phyloP scores from a whole-genome alignment of 1,140 invertebrate species.

The Lasioglossum baleicum region DNA sequence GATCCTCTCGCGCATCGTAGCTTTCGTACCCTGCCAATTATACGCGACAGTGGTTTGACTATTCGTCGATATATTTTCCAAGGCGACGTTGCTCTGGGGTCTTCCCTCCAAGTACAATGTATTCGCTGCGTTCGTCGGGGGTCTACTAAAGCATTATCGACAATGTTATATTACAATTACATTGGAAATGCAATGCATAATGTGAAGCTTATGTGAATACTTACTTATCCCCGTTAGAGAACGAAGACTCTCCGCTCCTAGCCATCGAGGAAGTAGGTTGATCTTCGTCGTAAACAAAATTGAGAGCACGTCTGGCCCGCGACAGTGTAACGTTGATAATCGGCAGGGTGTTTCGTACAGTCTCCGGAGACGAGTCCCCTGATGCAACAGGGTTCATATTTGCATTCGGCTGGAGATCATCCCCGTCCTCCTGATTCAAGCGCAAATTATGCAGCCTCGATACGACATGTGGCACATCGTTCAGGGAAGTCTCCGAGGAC shows the following conservation, averaged over 20 bases:
- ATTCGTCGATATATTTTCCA: constrained; percentile 61
- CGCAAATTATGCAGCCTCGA: constrained; percentile 60
- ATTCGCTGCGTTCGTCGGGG: constrained; percentile 71
- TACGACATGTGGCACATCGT: constrained; percentile 59
- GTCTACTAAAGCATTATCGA: constrained; percentile 58
- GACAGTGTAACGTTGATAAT: constrained; percentile 63
- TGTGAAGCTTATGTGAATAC: background rate
- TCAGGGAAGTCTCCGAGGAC: constrained; percentile 62
- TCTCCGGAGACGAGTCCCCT: constrained; percentile 37
- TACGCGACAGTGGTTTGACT: constrained; percentile 71
- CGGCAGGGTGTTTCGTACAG: constrained; percentile 67
- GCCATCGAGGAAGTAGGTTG: constrained; percentile 55
- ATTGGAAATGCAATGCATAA: background rate
- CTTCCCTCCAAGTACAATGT: constrained; percentile 64
- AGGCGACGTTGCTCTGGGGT: constrained; percentile 54
- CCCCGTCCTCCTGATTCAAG: constrained; percentile 53
- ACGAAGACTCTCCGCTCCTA: constrained; percentile 58
- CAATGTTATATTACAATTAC: background rate
- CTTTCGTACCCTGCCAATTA: constrained; percentile 86
- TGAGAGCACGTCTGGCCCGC: constrained; percentile 63
- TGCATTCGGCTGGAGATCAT: constrained; percentile 51
- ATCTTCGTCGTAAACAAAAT: constrained; percentile 69
- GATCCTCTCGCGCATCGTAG: constrained; percentile 88
- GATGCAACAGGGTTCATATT: constrained; percentile 13
- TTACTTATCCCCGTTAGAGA: constrained; percentile 68